Conservation (phyloP, 2,888 invertebrate species). For the Homarus gammarus region DNA sequence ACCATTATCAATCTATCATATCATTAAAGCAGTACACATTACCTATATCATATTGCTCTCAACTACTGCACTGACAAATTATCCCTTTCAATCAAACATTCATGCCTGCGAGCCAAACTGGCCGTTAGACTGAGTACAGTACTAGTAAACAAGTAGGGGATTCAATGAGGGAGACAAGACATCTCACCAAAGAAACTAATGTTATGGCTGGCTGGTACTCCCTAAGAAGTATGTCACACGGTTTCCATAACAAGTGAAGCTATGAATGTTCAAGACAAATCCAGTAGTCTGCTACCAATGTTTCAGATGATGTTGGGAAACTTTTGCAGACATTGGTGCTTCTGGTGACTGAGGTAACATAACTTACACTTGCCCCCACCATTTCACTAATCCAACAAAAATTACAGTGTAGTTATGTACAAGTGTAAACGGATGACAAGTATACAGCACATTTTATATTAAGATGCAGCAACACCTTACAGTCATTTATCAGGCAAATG, state of each 20-base stretch:
- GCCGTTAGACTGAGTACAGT: neutral
- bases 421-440: neutral
- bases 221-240: neutral
- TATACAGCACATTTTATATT: neutral
- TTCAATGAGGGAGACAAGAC: neutral
- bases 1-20: neutral
- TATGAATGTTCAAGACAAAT: neutral
- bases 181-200: neutral
- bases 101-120: neutral
- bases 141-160: neutral
- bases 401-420: constrained; percentile 4
- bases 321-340: neutral
- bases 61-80: neutral
- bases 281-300: neutral
- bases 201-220: neutral
- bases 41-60: neutral
- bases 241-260: neutral
- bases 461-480: neutral
- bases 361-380: neutral
- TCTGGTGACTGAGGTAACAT: neutral
- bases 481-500: neutral
- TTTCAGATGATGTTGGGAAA: neutral
- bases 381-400: neutral
- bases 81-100: neutral
- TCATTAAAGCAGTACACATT: neutral